These are phyloP conservation scores for Echinometra lucunter DNA, from an alignment of 53 echinoderm and acorn worm genomes.

Conservation along the genomic window DNA sequence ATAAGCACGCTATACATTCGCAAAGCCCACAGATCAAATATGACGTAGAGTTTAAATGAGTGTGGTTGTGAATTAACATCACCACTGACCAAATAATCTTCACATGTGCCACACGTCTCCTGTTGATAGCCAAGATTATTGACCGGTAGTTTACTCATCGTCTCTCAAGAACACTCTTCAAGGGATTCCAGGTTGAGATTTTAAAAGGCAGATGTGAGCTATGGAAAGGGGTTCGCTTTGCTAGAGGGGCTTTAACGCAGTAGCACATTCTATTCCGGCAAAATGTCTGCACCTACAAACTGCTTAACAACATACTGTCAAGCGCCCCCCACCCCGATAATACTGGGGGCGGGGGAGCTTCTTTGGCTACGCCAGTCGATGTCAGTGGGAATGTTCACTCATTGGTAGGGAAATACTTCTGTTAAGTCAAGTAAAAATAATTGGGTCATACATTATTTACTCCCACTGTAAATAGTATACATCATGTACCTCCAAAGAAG, in stretches of 20 bases:
- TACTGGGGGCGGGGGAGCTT: too few species aligned
- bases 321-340: not conserved
- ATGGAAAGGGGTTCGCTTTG: not conserved
- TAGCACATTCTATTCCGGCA: too few species aligned
- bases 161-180: not conserved
- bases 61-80: not conserved
- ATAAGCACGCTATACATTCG: not conserved
- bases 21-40: not conserved
- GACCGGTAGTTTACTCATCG: not conserved
- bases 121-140: not conserved
- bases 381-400: not conserved
- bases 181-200: not conserved
- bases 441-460: too few species aligned
- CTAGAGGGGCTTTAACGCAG: not conserved
- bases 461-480: too few species aligned
- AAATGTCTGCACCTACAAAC: too few species aligned
- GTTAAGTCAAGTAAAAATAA: too few species aligned
- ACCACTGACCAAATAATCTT: not conserved
- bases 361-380: not conserved
- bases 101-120: not conserved
- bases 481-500: too few species aligned
- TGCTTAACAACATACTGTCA: too few species aligned
- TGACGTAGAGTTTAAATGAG: not conserved
- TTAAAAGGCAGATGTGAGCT: conserved; percentile 24
- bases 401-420: too few species aligned